A percentile compares a stretch with the other conserved stretches of the same genome.
Evolutionary conservation across 2,888 invertebrate genomes (phyloP).

Genomic region (Octodonta nipae): DNA sequence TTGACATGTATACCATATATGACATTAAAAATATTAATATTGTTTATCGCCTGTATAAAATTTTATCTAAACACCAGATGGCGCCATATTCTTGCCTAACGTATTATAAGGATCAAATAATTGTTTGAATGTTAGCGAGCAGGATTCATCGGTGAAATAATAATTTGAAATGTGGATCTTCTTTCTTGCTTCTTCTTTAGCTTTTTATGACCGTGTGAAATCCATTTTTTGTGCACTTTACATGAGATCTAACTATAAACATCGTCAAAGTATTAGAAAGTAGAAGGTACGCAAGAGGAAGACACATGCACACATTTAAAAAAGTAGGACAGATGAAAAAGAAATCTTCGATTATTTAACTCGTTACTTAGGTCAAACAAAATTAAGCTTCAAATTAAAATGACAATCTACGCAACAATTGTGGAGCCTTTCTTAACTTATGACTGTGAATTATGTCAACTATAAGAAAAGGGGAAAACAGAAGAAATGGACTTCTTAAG

Average conservation of each 20-base stretch:
- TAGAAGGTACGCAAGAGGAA: constrained; percentile 1
- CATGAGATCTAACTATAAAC: constrained; percentile 1
- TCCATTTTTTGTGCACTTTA: no score
- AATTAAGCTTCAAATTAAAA: background rate
- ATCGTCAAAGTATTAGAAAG: background rate
- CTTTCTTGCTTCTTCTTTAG: no score
- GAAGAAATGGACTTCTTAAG: constrained; percentile 1
- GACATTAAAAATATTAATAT: no score
- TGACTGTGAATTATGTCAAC: background rate
- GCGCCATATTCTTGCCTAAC: no score
- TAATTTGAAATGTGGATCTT: no score
- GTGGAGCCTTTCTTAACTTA: constrained; percentile 1
- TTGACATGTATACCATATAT: no score
- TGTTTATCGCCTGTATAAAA: no score
- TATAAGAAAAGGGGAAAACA: background rate
- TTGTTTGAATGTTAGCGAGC: no score
- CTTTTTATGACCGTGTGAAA: no score
- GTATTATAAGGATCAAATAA: no score
- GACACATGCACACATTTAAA: background rate
- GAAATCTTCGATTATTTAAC: background rate
- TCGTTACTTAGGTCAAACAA: background rate
- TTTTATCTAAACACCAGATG: no score
- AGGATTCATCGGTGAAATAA: no score
- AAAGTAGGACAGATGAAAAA: background rate
- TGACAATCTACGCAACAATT: constrained; percentile 1